Evolutionary conservation across 2,888 invertebrate species (phyloP), one percentile per base, ranked within the genome.

Genomic region (Cryptus viduatorius): DNA sequence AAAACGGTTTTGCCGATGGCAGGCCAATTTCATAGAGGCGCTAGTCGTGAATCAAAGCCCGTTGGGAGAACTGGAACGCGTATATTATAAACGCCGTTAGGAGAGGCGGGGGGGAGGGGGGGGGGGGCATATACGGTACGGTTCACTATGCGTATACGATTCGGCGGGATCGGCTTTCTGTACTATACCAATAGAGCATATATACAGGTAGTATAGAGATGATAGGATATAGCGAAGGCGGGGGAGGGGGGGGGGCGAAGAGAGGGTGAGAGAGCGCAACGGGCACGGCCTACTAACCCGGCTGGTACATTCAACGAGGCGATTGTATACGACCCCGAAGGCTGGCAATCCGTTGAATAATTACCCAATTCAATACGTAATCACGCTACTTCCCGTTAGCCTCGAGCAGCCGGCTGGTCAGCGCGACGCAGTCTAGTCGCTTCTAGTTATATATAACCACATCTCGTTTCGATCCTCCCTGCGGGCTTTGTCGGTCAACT

Each of bases 291-390:
- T 69, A 77, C 84, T 73, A 73, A 78, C 77, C 77, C 5, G 31
- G 14, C 61, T 12, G 56, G 68, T 84, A 77, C 59, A 81, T 77
- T 75, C 67, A 83, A 77, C 79, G 80, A 73, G 75, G 87, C 86
- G 87, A 87, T 86, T 87, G 86, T 85, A 83, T 84, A 81, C 82
- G 88, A 76, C 77, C 71, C 78, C 85, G 85, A 85, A 86, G 86
- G 82, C 67, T 87, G 86, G 86, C 89, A 88, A 88, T 89, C 87
- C 86, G 79, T 79, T 89, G 90, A 91, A 91, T 91, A 91, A 91
- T 91, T 91, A 88, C 87, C 86, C 89, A 82, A 91, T 91, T 91
- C 90, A 91, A 91, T 91, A 86, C 87, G 88, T 90, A 90, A 91
- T 91, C 88, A 90, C 84, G 89, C 89, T 89, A 91, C 91, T 90